Evolutionary conservation across 2,888 invertebrate genomes (phyloP), one percentile per base, ranked within the genome.

Genomic region (Nomada hirtipes): DNA sequence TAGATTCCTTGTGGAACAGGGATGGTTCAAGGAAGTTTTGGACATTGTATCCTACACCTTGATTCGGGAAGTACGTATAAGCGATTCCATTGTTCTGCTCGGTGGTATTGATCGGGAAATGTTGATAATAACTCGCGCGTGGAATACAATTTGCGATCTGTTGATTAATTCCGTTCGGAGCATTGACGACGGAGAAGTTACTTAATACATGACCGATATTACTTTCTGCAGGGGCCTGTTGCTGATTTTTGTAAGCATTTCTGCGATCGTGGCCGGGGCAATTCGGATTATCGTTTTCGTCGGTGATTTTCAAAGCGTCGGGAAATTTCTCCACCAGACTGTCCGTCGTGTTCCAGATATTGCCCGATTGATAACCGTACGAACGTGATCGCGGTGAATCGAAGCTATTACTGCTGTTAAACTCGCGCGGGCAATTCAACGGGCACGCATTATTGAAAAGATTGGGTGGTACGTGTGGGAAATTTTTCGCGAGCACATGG

Each of bases 281-380:
- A 13, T 63, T 44, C 9, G 15, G 26, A 3, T 20, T 1, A 0
- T 47, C 13, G 2, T 60, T 64, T 13, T 26, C 47, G 3, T 29
- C 42, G 0, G 69, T 4, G 0, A 69, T 20, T 1, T 36, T 69
- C 42, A 74, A 11, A 10, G 15, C 4, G 9, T 10, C 29, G 7
- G 71, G 60, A 4, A 81, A n/a, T 2, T n/a, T 68, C 1, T 64
- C 15, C 0, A n/a, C 15, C 1, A 82, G 44, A 52, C 15, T 9
- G 10, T 69, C 26, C 0, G 60, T 1, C 0, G 60, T n/a, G n/a
- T 53, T 64, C 61, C 55, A 78, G 2, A 3, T 10, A 13, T 52
- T 26, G 2, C 4, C 18, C 7, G 52, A 44, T 7, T 23, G 57
- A 15, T 4, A 71, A 0, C 57, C 23, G 13, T 20, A 55, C 15